phyloP scores from a whole-genome alignment of 2,888 invertebrate species.

The Chydorus sphaericus region DNA sequence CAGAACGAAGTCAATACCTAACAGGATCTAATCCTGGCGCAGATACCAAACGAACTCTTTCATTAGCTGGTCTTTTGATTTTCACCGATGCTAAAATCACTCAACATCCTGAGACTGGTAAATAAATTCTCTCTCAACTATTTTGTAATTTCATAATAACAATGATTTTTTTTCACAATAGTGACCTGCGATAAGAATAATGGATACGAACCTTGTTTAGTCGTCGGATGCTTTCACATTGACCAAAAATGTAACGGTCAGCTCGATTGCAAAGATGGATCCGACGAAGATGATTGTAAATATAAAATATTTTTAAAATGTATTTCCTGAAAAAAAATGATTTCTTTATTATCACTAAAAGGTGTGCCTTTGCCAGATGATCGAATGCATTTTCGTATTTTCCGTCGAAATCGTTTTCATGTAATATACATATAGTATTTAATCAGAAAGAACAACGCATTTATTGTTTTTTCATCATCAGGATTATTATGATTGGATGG shows the following conservation, averaged over 20 bases:
- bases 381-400: constrained; percentile 23
- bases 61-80: constrained; percentile 31
- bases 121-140: neutral
- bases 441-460: neutral
- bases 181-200: constrained; percentile 18
- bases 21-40: constrained; percentile 34
- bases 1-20: constrained; percentile 26
- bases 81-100: constrained; percentile 33
- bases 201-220: constrained; percentile 28
- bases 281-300: constrained; percentile 31
- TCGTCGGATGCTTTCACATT: constrained; percentile 28
- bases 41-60: constrained; percentile 37
- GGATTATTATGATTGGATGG: constrained; percentile 30
- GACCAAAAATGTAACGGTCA: constrained; percentile 32
- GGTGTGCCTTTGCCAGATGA: constrained; percentile 24
- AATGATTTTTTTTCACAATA: neutral
- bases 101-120: constrained; percentile 17
- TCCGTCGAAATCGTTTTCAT: constrained; percentile 22
- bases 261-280: constrained; percentile 30
- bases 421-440: constrained; percentile 10
- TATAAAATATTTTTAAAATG: neutral
- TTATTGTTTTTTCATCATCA: constrained; percentile 19
- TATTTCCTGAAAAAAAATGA: neutral
- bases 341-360: constrained; percentile 16
- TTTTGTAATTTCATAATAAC: neutral